Conservation (phyloP, 2,888 invertebrate species). For the Chrysolina haemoptera region DNA sequence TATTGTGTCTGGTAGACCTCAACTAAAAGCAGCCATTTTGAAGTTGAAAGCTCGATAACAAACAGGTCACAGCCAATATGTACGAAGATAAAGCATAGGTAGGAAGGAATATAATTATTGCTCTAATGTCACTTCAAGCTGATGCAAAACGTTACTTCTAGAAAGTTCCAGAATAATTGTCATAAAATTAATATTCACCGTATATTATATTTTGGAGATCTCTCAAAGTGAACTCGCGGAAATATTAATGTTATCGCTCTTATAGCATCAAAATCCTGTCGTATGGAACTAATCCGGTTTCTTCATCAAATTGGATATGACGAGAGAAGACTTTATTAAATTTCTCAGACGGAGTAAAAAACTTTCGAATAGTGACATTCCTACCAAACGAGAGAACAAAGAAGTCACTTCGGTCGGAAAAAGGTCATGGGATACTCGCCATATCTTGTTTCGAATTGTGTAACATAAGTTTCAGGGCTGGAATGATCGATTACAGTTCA, state of each 20-base stretch:
- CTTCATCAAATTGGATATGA: conserved; percentile 2
- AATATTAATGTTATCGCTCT: not conserved
- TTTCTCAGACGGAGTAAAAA: not conserved
- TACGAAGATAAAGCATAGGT: too few species aligned
- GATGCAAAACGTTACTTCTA: too few species aligned
- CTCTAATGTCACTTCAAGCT: too few species aligned
- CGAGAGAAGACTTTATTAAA: conserved; percentile 9
- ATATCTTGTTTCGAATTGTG: not conserved
- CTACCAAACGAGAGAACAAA: conserved; percentile 9
- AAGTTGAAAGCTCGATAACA: too few species aligned
- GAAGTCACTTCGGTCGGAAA: not conserved
- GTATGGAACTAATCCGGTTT: conserved; percentile 9
- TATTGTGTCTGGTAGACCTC: too few species aligned
- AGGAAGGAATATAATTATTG: too few species aligned
- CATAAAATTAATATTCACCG: not conserved
- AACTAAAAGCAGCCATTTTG: too few species aligned
- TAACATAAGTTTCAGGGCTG: not conserved
- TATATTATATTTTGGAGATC: not conserved
- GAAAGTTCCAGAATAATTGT: not conserved
- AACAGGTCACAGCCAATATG: too few species aligned
- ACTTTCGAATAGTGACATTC: conserved; percentile 2
- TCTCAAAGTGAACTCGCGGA: not conserved
- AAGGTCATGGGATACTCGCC: not conserved
- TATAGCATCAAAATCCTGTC: not conserved
- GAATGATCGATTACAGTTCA: too few species aligned